Evolutionary conservation across 2,888 invertebrate genomes (phyloP), one percentile per base, ranked within the genome.

Genomic region (Hemicrepidius hirtus): DNA sequence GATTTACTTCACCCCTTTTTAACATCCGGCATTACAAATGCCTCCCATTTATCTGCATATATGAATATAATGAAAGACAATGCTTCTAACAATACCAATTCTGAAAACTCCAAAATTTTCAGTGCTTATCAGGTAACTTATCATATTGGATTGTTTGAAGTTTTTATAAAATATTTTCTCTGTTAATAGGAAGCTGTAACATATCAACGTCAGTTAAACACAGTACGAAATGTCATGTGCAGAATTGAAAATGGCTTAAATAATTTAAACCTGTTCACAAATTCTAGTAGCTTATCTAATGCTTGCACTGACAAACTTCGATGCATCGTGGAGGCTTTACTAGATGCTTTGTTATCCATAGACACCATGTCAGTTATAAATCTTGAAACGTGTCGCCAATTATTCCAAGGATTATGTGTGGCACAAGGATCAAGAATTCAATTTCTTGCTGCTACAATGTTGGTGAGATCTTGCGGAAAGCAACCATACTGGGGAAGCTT

Each of bases 121-220:
- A 84, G 84, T 16, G 86, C 88, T 3, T 90, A 90, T 81, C 88
- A 89, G 82, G 88, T 88, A 80, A 82, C 20, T 44, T 1, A 18
- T 16, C 6, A 18, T 44, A 9, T n/a, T 20, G n/a, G 50, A 37
- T 41, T 41, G 24, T 2, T 24, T 24, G 5, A 28, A 20, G 24
- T 73, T 41, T 40, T 24, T 1, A 57, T 37, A 21, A 9, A 13
- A 10, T 16, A 37, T 37, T 18, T 53, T 50, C 9, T 4, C 21
- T 70, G 60, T 83, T 84, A 80, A n/a, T 85, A 94, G 90, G 96
- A 97, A 87, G 96, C 97, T 82, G 91, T 96, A 80, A 93, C 94
- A 79, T 90, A 97, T 59, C 97, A 97, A 86, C 93, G 95, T 76
- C 97, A 97, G 86, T 86, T 97, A 67, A 97, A 97, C 85, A 91